Evolutionary conservation across 2,888 invertebrate species (phyloP), one percentile per base, ranked within the genome.

Genomic region (Pegoplata infirma): DNA sequence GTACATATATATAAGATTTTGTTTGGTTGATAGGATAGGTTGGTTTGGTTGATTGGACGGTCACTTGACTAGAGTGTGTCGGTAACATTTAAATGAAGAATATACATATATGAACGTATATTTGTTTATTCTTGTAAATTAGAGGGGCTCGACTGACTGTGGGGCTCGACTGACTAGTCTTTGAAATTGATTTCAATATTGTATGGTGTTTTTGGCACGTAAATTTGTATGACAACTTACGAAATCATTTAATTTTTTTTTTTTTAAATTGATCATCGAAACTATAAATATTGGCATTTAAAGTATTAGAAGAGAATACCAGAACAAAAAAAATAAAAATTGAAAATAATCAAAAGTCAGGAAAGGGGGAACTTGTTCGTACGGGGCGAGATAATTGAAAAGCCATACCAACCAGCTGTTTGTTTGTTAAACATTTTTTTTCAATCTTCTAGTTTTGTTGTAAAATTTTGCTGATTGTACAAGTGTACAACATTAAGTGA

Each of bases 91-190:
- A 49, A 68, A 56, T 17, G 63, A 55, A n/a, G 32, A 5, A 17
- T 46, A 8, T 44, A 44, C 40, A 44, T 49, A n/a, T n/a, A n/a
- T n/a, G 16, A 21, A 40, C 16, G 12, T n/a, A n/a, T n/a, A n/a
- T n/a, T n/a, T n/a, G n/a, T n/a, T n/a, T n/a, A n/a, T n/a, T n/a
- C 23, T 14, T 51, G 23, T 28, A 8, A 53, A 73, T 47, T 74
- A 66, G 51, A 67, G 75, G 79, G 79, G 79, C 79, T n/a, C n/a
- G n/a, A n/a, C 67, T 68, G 79, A 63, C 79, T 67, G 21, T 79
- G 79, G 74, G 79, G 79, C 79, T 75, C 79, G 79, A 58, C 58
- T 56, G 49, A 68, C 61, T 44, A 40, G 66, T 66, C 12, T 56
- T 23, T 53, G 16, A 36, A 6, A 3, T 55, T 21, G 28, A 46